Evolutionary conservation across 2,888 invertebrate species (phyloP).

Genomic region (Cinara cedri): DNA sequence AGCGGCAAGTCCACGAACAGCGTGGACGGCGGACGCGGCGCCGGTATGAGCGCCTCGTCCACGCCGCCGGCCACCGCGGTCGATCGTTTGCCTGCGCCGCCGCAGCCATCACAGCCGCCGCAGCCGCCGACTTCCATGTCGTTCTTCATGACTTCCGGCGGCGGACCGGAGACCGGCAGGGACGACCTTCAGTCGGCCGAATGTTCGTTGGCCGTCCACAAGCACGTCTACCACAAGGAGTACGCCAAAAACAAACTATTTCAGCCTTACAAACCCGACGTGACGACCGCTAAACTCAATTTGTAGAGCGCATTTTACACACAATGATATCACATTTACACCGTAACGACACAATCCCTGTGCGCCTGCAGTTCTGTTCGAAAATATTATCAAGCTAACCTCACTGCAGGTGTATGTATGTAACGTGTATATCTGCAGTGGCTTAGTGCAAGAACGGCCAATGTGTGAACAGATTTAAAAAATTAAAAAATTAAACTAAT

Average conservation of each 20-base stretch:
- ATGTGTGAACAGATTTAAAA: too few species aligned
- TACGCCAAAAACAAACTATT: slow-evolving; percentile 68
- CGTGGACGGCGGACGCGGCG: slow-evolving; percentile 57
- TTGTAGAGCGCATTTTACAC: slow-evolving; percentile 8
- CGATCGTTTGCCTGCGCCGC: slow-evolving; percentile 51
- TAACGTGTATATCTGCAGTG: too few species aligned
- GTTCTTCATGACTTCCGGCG: slow-evolving; percentile 60
- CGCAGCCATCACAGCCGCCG: slow-evolving; percentile 53
- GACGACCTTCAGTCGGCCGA: slow-evolving; percentile 62
- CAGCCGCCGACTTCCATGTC: slow-evolving; percentile 57
- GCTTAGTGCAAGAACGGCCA: too few species aligned
- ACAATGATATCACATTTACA: too few species aligned
- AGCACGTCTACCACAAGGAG: slow-evolving; percentile 55
- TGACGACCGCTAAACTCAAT: slow-evolving; percentile 34
- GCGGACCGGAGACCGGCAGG: slow-evolving; percentile 62
- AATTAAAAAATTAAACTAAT: too few species aligned
- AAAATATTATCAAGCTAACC: too few species aligned
- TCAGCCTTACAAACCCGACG: slow-evolving; percentile 76
- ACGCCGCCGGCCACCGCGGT: slow-evolving; percentile 57
- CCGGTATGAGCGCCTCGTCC: slow-evolving; percentile 58
- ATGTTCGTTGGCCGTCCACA: slow-evolving; percentile 59
- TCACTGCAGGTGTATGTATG: too few species aligned
- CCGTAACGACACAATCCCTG: not conserved
- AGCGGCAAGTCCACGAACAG: slow-evolving; percentile 63
- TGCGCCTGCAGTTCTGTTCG: too few species aligned